phyloP scores from a whole-genome alignment of 2,797 vertebrate genomes.

The Balearica regulorum region DNA sequence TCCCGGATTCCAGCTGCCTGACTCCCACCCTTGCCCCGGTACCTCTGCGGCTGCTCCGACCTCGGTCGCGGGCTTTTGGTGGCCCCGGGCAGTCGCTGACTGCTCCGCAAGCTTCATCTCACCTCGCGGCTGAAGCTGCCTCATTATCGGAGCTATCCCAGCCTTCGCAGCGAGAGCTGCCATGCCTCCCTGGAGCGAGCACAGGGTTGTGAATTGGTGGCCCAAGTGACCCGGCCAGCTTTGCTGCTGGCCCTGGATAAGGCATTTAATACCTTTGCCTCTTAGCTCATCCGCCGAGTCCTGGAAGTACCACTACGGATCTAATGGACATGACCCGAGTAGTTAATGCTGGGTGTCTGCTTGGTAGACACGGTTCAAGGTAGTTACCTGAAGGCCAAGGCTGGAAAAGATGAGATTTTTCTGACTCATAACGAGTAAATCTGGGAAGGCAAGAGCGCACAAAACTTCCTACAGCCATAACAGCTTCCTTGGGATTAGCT shows the following conservation, averaged over 20 bases:
- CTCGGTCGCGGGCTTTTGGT: accelerated
- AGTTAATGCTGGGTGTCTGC: background rate
- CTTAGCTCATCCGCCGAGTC: background rate
- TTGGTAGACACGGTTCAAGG: background rate
- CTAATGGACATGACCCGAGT: background rate
- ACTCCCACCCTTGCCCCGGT: background rate
- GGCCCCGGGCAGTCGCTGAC: accelerated
- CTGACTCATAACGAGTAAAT: background rate
- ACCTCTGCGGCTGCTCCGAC: background rate
- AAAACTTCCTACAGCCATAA: background rate
- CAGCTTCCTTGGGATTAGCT: background rate
- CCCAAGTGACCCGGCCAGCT: background rate
- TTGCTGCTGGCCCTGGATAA: background rate
- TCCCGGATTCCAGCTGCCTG: accelerated
- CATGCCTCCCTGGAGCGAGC: background rate
- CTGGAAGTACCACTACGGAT: background rate
- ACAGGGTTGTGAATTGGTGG: background rate
- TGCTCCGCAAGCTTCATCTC: background rate
- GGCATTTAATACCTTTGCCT: background rate
- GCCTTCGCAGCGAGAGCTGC: background rate
- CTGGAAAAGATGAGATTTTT: background rate
- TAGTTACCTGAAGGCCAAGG: background rate
- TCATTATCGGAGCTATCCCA: background rate
- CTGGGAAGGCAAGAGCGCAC: background rate
- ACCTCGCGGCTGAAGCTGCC: background rate